Evolutionary conservation across 2,113 vertebrate genomes (phyloP), one percentile per base, ranked within the genome.

Genomic region (Promerops cafer): DNA sequence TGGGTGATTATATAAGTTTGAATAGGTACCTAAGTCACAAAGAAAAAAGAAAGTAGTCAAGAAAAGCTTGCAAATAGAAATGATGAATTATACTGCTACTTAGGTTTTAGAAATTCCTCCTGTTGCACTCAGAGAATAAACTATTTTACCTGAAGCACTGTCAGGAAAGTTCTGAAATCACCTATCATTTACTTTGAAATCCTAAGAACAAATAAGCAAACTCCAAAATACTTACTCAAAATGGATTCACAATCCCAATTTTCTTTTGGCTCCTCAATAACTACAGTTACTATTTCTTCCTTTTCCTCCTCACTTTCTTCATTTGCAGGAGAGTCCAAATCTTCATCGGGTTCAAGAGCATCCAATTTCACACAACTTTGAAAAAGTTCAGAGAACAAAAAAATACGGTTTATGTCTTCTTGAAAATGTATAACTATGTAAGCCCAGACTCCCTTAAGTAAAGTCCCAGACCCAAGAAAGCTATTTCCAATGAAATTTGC

Each of bases 221-320:
- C 15, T 81, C 19, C 14, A 84, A 89, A 79, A 89, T 31, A 98
- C 99, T 99, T 95, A 99, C 99, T 99, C 96, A 99, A 98, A 94
- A 99, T 99, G 59, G 99, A 99, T 94, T 99, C 99, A 56, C 99
- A 99, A 95, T 99, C 99, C 99, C 99, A 99, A 93, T 99, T 99
- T 93, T 99, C 99, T 33, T 98, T 97, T 22, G 97, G 92, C 83
- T 97, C 98, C 89, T 98, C 97, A 13, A 99, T 69, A 63, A 99
- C 98, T 39, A 99, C 69, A 4, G 96, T 97, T 69, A 99, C 96
- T 88, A 97, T 97, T 90, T 99, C 98, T 87, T 98, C 98, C 6
- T 98, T 97, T 31, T 98, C 98, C 30, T 98, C 97, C 13, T 98
- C 98, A 5, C 98, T 98, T 28, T 98, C 98, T 92, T 99, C 98